These are phyloP conservation scores for Nesometra sesokonis DNA, from an alignment of 35 echinoderm and acorn worm genomes.

Conservation along the genomic window DNA sequence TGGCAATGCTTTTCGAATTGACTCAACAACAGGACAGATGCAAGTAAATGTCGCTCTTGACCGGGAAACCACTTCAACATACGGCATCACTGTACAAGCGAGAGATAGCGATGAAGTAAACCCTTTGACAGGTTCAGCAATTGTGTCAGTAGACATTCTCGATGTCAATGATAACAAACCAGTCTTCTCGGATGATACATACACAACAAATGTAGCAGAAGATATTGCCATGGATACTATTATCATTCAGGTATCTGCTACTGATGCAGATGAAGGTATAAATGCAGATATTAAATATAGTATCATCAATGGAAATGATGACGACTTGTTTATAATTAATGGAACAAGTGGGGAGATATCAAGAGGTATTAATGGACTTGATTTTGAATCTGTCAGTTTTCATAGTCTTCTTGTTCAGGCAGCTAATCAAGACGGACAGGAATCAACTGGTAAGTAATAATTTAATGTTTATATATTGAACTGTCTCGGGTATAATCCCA, in stretches of 20 bases:
- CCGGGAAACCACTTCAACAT: constrained; percentile 34
- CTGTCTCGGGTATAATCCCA: too few species aligned
- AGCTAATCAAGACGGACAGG: background rate
- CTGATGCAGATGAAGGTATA: background rate
- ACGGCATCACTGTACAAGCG: constrained; percentile 40
- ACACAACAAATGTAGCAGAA: constrained; percentile 43
- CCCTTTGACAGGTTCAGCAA: constrained; percentile 19
- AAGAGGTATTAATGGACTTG: background rate
- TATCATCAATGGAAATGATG: background rate
- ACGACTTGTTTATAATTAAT: background rate
- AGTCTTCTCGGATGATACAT: constrained; percentile 38
- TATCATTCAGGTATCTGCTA: background rate
- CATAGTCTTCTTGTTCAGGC: background rate
- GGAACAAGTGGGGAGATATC: background rate
- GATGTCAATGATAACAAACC: constrained; percentile 86
- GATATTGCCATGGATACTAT: constrained; percentile 16
- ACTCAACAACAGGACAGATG: constrained; percentile 21
- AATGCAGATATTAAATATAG: background rate
- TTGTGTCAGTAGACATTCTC: constrained; percentile 41
- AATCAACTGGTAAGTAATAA: background rate
- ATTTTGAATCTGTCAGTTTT: background rate
- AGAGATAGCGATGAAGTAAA: constrained; percentile 15
- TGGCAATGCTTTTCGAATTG: background rate
- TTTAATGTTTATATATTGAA: too few species aligned
- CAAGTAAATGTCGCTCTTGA: constrained; percentile 46